A percentile compares a stretch with the other conserved stretches of the same genome.
Conservation (phyloP, 1,140 invertebrate genomes). For the Harpegnathos saltator region DNA sequence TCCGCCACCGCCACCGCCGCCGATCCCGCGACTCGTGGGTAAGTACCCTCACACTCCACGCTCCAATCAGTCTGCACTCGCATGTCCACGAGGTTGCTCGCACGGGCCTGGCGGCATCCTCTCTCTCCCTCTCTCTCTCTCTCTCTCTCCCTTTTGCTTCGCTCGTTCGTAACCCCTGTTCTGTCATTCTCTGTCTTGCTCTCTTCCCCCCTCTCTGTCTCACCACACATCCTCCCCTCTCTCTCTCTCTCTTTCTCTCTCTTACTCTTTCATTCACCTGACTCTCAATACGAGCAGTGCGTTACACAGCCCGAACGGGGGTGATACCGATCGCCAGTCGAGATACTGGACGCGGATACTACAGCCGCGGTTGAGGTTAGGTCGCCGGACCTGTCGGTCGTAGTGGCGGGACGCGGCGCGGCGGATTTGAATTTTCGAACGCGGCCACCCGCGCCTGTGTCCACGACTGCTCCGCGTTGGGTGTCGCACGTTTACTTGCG, state of each 20-base stretch:
- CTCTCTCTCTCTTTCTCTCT: slow-evolving; percentile 9
- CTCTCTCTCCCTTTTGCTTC: slow-evolving; percentile 50
- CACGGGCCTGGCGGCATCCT: slow-evolving; percentile 80
- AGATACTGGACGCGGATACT: slow-evolving; percentile 70
- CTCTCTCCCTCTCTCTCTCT: slow-evolving; percentile 69
- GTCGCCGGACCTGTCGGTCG: slow-evolving; percentile 74
- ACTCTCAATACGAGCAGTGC: slow-evolving; percentile 74
- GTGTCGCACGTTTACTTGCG: slow-evolving; percentile 1
- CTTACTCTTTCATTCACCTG: slow-evolving; percentile 71
- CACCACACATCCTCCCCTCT: background rate
- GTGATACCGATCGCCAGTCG: slow-evolving; percentile 70
- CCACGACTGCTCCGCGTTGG: background rate
- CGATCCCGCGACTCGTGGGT: slow-evolving; percentile 80
- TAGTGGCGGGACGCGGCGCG: slow-evolving; percentile 69
- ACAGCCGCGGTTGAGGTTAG: slow-evolving; percentile 78
- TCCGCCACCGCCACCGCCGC: slow-evolving; percentile 75
- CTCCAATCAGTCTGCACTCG: slow-evolving; percentile 85
- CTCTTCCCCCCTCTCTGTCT: background rate
- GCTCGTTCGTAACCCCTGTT: slow-evolving; percentile 40
- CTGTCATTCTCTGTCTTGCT: slow-evolving; percentile 43
- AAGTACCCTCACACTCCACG: slow-evolving; percentile 84
- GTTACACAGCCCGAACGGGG: slow-evolving; percentile 60
- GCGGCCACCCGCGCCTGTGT: slow-evolving; percentile 11
- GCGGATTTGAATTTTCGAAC: slow-evolving; percentile 75
- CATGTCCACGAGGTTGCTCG: slow-evolving; percentile 84